A percentile compares a stretch with the other conserved stretches of the same genome.
These are phyloP conservation scores for Acanthoscelides obtectus DNA, from an alignment of 2,888 invertebrate species.

Conservation along the genomic window DNA sequence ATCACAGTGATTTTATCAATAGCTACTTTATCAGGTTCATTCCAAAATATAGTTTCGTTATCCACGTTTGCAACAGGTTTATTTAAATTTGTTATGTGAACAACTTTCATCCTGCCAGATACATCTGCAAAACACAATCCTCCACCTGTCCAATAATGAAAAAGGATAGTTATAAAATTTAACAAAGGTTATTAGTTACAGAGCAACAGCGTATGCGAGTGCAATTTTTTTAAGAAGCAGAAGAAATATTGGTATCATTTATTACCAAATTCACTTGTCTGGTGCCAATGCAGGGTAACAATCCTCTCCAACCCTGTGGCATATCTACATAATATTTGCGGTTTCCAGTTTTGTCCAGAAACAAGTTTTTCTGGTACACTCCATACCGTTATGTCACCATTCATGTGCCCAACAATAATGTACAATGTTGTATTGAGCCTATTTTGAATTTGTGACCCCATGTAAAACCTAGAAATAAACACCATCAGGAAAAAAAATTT, in stretches of 20 bases:
- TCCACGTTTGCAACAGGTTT: constrained; percentile 22
- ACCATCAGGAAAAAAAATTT: too few species aligned
- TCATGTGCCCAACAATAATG: constrained; percentile 37
- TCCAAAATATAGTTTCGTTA: constrained; percentile 28
- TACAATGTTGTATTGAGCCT: constrained; percentile 24
- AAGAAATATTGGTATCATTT: too few species aligned
- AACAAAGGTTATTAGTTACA: too few species aligned
- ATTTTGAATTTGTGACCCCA: constrained; percentile 37
- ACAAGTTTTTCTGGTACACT: constrained; percentile 21
- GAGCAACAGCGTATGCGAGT: too few species aligned
- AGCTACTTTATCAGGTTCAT: constrained; percentile 28
- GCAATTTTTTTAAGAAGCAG: too few species aligned
- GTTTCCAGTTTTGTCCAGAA: constrained; percentile 14
- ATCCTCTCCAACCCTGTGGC: constrained; percentile 30
- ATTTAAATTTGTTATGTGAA: constrained; percentile 31
- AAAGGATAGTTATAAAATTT: too few species aligned
- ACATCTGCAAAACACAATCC: constrained; percentile 35
- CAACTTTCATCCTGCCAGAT: constrained; percentile 33
- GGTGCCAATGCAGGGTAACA: constrained; percentile 34
- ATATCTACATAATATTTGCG: constrained; percentile 31
- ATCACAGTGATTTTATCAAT: constrained; percentile 35
- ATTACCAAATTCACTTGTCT: constrained; percentile 27
- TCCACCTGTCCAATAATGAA: constrained; percentile 26
- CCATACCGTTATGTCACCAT: constrained; percentile 39
- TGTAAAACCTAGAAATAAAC: constrained; percentile 39